Percentiles rank a stretch among this genome's conserved stretches.
These are phyloP conservation scores for Cynodonichthys magdalenae DNA, from an alignment of 2,797 vertebrate species.

Conservation along the genomic window DNA sequence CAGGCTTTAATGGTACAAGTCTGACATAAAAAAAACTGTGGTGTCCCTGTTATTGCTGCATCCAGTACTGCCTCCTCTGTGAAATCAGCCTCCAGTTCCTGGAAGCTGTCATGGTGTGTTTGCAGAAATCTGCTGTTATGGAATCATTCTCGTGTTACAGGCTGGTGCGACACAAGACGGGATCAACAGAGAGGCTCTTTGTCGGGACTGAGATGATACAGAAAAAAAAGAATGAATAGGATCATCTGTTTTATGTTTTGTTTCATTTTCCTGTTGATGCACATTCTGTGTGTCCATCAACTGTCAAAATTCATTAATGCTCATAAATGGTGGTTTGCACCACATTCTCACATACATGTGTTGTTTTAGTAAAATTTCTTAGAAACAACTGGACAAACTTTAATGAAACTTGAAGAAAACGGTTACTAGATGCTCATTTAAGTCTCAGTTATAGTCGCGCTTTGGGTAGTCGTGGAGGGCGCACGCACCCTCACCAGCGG, in stretches of 20 bases:
- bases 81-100: constrained; percentile 25
- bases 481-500: too few species aligned
- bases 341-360: neutral
- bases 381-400: too few species aligned
- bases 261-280: neutral
- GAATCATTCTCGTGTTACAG: neutral
- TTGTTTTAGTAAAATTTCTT: too few species aligned
- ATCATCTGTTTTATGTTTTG: neutral
- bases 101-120: constrained; percentile 32
- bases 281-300: neutral
- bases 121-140: constrained; percentile 21
- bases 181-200: neutral
- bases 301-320: neutral
- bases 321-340: neutral
- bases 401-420: too few species aligned
- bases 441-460: too few species aligned
- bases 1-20: constrained; percentile 42
- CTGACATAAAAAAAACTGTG: constrained; percentile 13
- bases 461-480: too few species aligned
- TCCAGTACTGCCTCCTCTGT: constrained; percentile 9
- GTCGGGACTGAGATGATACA: neutral
- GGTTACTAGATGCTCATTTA: too few species aligned
- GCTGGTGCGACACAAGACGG: neutral
- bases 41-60: constrained; percentile 13
- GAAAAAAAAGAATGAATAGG: constrained; percentile 1